These are phyloP conservation scores for Drosophila equinoxialis DNA, from an alignment of 1,140 invertebrate species.

Conservation along the genomic window DNA sequence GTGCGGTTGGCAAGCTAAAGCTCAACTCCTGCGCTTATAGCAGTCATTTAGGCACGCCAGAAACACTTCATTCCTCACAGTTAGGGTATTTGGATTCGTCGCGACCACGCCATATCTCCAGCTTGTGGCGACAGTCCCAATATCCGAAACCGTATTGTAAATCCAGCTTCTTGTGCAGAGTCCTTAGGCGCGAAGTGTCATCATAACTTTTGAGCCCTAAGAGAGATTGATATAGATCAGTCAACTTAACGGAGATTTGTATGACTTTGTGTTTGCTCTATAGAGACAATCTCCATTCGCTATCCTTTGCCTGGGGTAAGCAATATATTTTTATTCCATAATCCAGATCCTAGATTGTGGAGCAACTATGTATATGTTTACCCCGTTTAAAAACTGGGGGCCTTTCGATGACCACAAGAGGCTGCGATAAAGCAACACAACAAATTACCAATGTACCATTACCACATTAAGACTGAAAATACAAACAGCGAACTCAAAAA, in stretches of 20 bases:
- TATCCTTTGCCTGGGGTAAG: constrained; percentile 28
- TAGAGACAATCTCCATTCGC: constrained; percentile 29
- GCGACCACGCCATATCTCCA: constrained; percentile 45
- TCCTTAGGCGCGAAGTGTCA: constrained; percentile 53
- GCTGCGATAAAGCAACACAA: constrained; percentile 10
- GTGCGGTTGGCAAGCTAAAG: constrained; percentile 70
- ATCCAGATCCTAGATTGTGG: too few species aligned
- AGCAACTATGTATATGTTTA: neutral
- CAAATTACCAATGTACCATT: neutral
- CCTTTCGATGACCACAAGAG: constrained; percentile 59
- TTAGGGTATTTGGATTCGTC: constrained; percentile 50
- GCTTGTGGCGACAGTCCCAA: constrained; percentile 38
- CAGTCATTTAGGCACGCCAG: constrained; percentile 64
- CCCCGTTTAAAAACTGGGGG: constrained; percentile 40
- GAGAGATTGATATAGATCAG: constrained; percentile 26
- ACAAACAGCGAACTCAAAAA: constrained; percentile 31
- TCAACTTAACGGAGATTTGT: constrained; percentile 45
- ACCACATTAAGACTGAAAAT: constrained; percentile 52
- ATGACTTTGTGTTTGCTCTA: constrained; percentile 21
- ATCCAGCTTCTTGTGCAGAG: constrained; percentile 55
- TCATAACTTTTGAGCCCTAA: constrained; percentile 21
- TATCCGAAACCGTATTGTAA: constrained; percentile 26
- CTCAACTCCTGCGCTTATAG: constrained; percentile 32
- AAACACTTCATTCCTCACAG: neutral
- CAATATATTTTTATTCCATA: neutral